Conservation (phyloP, 1,140 invertebrate genomes). For the Philotrypesis tridentata region DNA sequence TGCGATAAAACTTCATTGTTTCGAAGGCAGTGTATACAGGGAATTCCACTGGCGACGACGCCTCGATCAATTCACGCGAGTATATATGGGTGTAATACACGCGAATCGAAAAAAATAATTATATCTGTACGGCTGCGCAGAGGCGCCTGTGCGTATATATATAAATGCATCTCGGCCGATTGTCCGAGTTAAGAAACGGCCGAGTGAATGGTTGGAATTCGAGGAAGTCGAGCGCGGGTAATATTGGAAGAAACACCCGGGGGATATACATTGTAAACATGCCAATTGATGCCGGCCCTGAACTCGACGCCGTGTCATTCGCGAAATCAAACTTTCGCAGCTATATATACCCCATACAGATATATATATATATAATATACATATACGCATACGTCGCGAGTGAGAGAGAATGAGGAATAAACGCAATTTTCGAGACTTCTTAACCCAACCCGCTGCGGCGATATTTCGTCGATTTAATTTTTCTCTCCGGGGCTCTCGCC, state of each 20-base stretch:
- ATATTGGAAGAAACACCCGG: conserved; percentile 27
- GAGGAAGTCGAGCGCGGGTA: conserved; percentile 1
- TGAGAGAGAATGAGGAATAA: no score
- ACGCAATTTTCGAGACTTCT: no score
- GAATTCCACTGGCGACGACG: no score
- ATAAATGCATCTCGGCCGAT: no score
- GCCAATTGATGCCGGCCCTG: conserved; percentile 56
- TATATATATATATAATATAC: no score
- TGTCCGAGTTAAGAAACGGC: neutral
- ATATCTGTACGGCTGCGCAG: neutral
- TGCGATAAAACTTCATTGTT: no score
- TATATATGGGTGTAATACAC: no score
- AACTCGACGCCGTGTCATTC: conserved; percentile 28
- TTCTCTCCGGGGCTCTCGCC: neutral
- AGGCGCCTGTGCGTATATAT: no score
- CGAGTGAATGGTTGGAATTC: conserved; percentile 5
- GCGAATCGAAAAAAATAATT: no score
- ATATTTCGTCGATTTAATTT: conserved; percentile 41
- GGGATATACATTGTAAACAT: conserved; percentile 52
- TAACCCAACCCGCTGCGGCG: conserved; percentile 30
- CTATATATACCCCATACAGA: neutral
- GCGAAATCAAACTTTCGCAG: neutral
- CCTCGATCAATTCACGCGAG: no score
- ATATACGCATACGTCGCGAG: no score
- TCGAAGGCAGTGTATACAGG: no score